Base-by-base conservation (phyloP, 64 coral and sea anemone genomes). In the Cladopsammia gracilis region DNA sequence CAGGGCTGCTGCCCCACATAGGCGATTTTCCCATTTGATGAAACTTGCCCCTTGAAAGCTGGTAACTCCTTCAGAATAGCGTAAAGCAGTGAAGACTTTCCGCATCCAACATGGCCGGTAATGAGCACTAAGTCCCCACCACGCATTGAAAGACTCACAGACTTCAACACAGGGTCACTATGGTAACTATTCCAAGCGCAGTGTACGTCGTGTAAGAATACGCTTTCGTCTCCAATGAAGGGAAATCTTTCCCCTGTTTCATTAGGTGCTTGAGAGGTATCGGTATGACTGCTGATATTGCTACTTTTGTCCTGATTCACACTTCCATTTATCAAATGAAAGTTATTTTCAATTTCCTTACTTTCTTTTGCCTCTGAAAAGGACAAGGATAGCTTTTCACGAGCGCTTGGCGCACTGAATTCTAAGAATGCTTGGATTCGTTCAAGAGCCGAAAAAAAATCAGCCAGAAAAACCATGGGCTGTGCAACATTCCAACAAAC, bases 61-160 rank as follows among this genome's bases (percentile, higher is more conserved):
- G 85, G 85, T n/a, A 87, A 50, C 14, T 87, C 85, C 18, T 68
- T 68, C 13, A 87, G 68, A 47, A 87, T 87, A 19, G 50, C 65
- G 10, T 64, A 87, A 7, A 87, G 85, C 67, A 87, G 18, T 8
- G 85, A 53, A 25, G 68, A 73, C 48, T 87, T 87, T 12, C 85
- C 85, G 23, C 85, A 87, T 57, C 85, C 85, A 7, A 87, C 85
- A 48, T 64, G 85, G 19, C 85, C 85, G 15, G 85, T 87, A 3
- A 87, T 68, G 4, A 87, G 66, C 9, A 87, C 47, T 50, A 87
- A 68, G 23, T 87, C 85, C 4, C 85, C 67, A 16, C 52, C 65
- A 26, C 52, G 54, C 42, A 68, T 68, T 58, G 12, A 24, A 25
- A 45, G 71, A 3, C 64, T 53, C 10, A 87, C 22, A 5, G 53